Evolutionary conservation across 2,113 vertebrate genomes (phyloP), one percentile per base, ranked within the genome.

Genomic region (Corythornis madagascariensis): DNA sequence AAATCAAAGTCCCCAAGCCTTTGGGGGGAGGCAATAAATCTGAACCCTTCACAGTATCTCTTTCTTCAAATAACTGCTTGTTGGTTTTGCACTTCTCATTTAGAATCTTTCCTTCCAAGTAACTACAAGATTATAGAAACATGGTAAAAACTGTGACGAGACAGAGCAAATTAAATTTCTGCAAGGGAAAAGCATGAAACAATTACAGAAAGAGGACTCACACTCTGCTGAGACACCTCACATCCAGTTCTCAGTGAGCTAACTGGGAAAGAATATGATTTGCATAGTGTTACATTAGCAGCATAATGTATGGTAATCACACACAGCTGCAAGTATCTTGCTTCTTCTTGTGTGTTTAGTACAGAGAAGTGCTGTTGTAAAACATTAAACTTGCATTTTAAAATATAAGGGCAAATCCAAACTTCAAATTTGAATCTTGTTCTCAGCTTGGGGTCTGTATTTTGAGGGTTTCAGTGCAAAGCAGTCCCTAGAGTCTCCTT

Each of bases 131-230:
- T 74, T 73, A 28, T 52, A 83, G 69, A 81, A 88, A 77, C 18
- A 29, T 35, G 33, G 69, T 26, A 71, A 88, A 60, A 88, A 85
- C 55, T 56, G 75, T 83, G 52, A 77, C 22, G 4, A 90, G 71
- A 80, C 25, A 66, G 42, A 89, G 33, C 11, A 83, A 71, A 60
- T 91, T 89, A 70, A 50, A 83, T 88, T 88, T 89, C 67, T 94
- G 47, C 33, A 88, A 83, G 25, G 53, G 42, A 87, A 87, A 85
- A 83, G 56, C 60, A 86, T 38, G 25, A 88, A 94, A 63, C 64
- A 80, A 45, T 66, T 92, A 85, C 66, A 80, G 75, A 72, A 92
- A 72, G 47, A 80, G 8, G 67, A 80, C 67, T 88, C 22, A 4
- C 26, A 38, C 33, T 91, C 74, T 56, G 52, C 60, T 10, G 31